Evolutionary conservation across 2,113 vertebrate genomes (phyloP).

Genomic region (Pheucticus melanocephalus): DNA sequence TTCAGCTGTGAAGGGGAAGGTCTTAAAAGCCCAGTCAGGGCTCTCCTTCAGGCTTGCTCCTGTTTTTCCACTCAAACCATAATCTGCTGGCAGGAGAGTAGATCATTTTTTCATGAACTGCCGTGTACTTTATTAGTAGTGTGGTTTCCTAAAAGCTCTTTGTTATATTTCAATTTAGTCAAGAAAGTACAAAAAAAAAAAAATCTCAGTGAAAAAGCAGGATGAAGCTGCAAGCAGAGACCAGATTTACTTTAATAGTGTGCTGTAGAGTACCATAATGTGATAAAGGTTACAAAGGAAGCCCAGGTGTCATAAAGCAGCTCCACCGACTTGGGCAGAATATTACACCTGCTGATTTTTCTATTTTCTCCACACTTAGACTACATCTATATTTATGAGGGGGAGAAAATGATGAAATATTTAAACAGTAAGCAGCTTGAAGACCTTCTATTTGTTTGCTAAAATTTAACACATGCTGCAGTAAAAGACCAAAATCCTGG

Average conservation of each 20-base stretch:
- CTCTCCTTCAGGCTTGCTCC: background rate
- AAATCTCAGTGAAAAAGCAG: background rate
- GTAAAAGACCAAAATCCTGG: slow-evolving; percentile 14
- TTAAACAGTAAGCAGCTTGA: slow-evolving; percentile 14
- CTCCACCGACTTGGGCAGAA: background rate
- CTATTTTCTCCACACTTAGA: background rate
- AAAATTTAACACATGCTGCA: background rate
- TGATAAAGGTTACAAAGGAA: slow-evolving; percentile 3
- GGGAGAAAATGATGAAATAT: background rate
- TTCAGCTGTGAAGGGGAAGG: background rate
- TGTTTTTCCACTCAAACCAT: background rate
- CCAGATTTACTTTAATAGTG: background rate
- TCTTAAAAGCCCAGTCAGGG: background rate
- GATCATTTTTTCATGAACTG: background rate
- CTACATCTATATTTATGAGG: background rate
- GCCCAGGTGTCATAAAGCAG: background rate
- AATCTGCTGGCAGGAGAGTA: background rate
- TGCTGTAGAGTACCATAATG: background rate
- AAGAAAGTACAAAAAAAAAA: background rate
- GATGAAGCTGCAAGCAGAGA: background rate
- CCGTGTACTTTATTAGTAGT: background rate
- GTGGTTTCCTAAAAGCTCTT: background rate
- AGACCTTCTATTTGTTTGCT: slow-evolving; percentile 35
- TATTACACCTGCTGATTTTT: background rate
- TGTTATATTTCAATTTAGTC: background rate